Percentiles rank a stretch among this genome's conserved stretches.
These are phyloP conservation scores for Hartigia nigra DNA, from an alignment of 2,888 invertebrate species.

Conservation along the genomic window DNA sequence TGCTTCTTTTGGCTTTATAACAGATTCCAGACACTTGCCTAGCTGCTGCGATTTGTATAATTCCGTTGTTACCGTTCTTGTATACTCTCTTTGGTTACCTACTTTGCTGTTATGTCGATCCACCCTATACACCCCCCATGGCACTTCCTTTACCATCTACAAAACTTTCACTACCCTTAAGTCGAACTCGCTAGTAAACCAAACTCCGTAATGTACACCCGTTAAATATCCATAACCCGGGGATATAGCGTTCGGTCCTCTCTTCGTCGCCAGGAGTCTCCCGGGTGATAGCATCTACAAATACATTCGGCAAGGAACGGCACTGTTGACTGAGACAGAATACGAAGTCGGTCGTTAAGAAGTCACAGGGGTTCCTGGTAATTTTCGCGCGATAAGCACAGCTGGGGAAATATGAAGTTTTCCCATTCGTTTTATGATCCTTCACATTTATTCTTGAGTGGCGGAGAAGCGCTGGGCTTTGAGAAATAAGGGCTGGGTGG, in stretches of 20 bases:
- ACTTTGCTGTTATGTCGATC: neutral
- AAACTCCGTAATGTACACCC: slow-evolving; percentile 14
- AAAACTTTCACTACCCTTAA: neutral
- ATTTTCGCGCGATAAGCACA: neutral
- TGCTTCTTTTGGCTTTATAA: neutral
- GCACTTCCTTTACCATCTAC: neutral
- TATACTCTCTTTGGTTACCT: neutral
- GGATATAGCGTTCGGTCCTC: neutral
- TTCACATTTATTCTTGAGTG: too few relatives aligned
- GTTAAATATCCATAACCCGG: slow-evolving; percentile 22
- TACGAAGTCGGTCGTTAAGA: neutral
- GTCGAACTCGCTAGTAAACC: slow-evolving; percentile 8
- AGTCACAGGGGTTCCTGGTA: neutral
- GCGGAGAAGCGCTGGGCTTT: too few relatives aligned
- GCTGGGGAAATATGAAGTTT: neutral
- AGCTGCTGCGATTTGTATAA: slow-evolving; percentile 20
- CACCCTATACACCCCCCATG: rapidly evolving
- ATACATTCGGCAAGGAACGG: neutral
- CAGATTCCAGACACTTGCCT: neutral
- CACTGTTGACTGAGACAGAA: neutral
- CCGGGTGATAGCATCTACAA: neutral
- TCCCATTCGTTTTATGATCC: neutral
- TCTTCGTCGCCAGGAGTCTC: neutral
- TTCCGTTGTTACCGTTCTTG: slow-evolving; percentile 18
- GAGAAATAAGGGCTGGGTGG: too few relatives aligned